phyloP scores from a whole-genome alignment of 2,113 vertebrate species.

The Poicephalus gulielmi region DNA sequence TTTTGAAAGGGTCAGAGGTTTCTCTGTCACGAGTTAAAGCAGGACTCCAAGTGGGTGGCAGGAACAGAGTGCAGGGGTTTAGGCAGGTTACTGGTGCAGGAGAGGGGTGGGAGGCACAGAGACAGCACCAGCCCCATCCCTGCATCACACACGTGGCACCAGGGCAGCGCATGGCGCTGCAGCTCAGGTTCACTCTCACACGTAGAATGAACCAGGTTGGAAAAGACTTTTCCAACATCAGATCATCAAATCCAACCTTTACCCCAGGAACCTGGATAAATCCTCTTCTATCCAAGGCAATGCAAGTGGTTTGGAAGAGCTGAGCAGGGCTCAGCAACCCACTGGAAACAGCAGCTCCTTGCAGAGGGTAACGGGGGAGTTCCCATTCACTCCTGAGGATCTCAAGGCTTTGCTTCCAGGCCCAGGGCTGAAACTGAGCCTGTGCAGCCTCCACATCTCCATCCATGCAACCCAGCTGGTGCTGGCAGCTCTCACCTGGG shows the following conservation, averaged over 20 bases:
- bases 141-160: fast-evolving
- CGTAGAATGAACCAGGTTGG: neutral
- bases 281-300: neutral
- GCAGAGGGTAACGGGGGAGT: fast-evolving
- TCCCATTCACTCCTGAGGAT: fast-evolving
- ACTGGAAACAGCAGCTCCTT: neutral
- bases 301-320: neutral
- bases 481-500: too few species aligned
- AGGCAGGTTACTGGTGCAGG: neutral
- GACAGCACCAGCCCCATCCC: neutral
- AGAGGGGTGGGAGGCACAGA: neutral
- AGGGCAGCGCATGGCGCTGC: neutral
- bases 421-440: neutral
- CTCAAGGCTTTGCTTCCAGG: neutral
- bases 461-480: fast-evolving
- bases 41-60: fast-evolving
- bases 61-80: neutral
- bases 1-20: neutral
- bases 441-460: neutral
- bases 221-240: neutral
- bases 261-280: neutral
- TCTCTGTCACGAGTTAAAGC: neutral
- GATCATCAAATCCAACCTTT: neutral
- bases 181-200: neutral
- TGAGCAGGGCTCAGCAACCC: neutral